Evolutionary conservation across 2,888 invertebrate genomes (phyloP), one percentile per base, ranked within the genome.

Genomic region (Incurvaria masculella): DNA sequence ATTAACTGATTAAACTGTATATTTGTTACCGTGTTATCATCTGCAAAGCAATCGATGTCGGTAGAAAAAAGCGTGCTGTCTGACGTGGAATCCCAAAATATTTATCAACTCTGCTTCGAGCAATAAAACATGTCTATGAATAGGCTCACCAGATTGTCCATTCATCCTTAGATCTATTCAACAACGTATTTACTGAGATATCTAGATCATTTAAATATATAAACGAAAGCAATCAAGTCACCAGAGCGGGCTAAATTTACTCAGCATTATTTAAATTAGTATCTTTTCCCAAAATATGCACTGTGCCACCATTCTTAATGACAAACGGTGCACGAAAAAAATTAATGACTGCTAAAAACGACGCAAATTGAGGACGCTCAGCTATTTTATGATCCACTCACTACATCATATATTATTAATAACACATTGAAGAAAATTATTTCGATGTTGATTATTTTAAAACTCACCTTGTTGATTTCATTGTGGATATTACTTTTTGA

Each of bases 341-440:
- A 66, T 61, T 68, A 65, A 66, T 66, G 66, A 66, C 69, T 65
- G 65, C 64, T 63, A 66, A 69, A 67, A 60, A 61, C 59, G 69
- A 71, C 72, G 62, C 60, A 67, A 69, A 74, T 72, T 68, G 72
- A 68, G 72, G 67, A 71, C 68, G 64, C 64, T 59, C 61, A 6
- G 33, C 33, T n/a, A 14, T 33, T 45, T 47, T 33, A 49, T 19
- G 42, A 38, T 16, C 21, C 21, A 42, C 45, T 18, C 21, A 39
- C 21, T 40, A 48, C 26, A 26, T 43, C 42, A 43, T 16, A 43
- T 43, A 21, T 42, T 21, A 23, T 43, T 23, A 43, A 43, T 43
- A 43, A 43, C 20, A 23, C 18, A 21, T 2, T 21, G n/a, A 21
- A 43, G 21, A 43, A 43, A 21, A n/a, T 14, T 11, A 21, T 21